Conservation (phyloP, 2,888 invertebrate species). For the Yponomeuta evonymella region DNA sequence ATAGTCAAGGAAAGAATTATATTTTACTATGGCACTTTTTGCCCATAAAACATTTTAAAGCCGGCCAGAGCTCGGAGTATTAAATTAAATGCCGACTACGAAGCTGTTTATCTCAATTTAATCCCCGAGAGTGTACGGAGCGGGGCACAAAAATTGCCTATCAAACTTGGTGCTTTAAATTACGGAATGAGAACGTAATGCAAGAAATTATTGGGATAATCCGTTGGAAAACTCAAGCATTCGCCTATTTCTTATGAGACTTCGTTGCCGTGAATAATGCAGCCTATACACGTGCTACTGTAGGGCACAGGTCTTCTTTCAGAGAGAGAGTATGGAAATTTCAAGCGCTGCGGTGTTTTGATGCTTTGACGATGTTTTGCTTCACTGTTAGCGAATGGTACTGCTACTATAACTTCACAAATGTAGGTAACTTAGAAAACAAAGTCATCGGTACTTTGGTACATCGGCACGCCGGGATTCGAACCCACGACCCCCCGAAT, state of each 20-base stretch:
- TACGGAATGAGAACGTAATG: not conserved
- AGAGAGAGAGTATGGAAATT: no score
- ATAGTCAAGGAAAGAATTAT: constrained; percentile 17
- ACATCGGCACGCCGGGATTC: no score
- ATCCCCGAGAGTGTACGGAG: constrained; percentile 25
- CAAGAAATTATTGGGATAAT: not conserved
- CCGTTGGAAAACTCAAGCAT: not conserved
- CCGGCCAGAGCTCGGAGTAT: constrained; percentile 27
- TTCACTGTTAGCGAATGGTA: no score
- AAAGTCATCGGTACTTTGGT: no score
- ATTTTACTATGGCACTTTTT: constrained; percentile 39
- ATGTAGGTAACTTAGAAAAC: no score
- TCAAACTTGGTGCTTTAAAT: not conserved
- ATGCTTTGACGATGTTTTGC: no score
- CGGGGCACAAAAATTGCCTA: not conserved
- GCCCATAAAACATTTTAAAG: constrained; percentile 31
- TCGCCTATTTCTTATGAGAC: not conserved
- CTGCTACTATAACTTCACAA: no score
- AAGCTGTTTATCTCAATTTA: constrained; percentile 31
- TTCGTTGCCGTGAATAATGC: no score
- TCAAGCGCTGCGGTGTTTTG: no score
- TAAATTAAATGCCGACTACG: constrained; percentile 32
- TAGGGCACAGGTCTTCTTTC: no score
- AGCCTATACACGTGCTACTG: no score
- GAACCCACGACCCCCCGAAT: no score